A percentile compares a stretch with the other conserved stretches of the same genome.
Conservation (phyloP, 2,113 vertebrate genomes). For the Odobenus rosmarus region DNA sequence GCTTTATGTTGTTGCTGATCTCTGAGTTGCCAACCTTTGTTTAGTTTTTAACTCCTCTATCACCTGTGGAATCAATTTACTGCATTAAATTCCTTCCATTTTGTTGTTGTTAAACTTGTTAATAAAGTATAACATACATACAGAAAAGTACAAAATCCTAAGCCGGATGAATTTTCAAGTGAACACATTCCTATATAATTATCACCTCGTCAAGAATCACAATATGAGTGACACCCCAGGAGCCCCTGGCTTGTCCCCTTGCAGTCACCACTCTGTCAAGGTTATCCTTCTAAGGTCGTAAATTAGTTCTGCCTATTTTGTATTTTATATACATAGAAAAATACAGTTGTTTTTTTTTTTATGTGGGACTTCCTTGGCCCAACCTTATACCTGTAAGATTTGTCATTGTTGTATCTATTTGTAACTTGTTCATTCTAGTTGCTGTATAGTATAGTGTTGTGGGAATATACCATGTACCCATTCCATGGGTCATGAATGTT, state of each 20-base stretch:
- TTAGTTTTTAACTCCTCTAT: neutral
- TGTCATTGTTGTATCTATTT: neutral
- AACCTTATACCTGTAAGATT: neutral
- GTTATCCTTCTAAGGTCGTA: neutral
- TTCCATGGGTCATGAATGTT: neutral
- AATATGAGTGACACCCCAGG: neutral
- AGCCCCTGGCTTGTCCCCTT: neutral
- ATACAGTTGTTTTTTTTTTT: neutral
- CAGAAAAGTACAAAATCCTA: neutral
- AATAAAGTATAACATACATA: neutral
- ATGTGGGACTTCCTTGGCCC: neutral
- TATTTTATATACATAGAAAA: neutral
- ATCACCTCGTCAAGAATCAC: neutral
- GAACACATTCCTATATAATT: neutral
- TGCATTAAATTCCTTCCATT: neutral
- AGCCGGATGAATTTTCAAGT: constrained; percentile 2
- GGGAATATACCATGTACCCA: neutral
- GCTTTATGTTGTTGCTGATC: neutral
- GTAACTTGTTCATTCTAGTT: neutral
- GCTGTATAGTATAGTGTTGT: neutral
- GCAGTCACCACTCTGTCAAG: neutral
- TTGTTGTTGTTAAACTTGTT: neutral
- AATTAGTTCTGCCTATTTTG: neutral
- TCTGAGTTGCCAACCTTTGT: neutral
- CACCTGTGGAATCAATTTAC: neutral